These are phyloP conservation scores for Centropus unirufus DNA, from an alignment of 2,113 vertebrate genomes.

Conservation along the genomic window DNA sequence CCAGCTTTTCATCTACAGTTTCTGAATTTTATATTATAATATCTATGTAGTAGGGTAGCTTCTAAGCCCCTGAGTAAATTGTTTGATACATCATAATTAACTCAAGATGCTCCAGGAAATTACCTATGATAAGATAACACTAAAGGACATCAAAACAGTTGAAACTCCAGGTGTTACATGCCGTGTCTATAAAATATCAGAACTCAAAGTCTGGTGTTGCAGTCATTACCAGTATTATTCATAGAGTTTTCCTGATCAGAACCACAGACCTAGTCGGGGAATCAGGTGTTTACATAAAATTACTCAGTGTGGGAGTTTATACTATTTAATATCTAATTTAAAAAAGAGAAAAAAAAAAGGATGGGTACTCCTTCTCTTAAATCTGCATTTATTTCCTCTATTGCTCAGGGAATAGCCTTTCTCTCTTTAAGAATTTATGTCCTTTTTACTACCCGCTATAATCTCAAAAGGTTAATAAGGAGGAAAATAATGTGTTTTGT, in stretches of 20 bases:
- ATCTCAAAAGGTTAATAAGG: background rate
- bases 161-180: background rate
- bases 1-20: fast-evolving
- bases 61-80: background rate
- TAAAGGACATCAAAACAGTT: background rate
- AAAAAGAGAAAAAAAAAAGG: no score
- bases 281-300: background rate
- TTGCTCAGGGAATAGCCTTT: background rate
- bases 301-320: background rate
- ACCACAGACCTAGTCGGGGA: background rate
- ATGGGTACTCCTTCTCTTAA: background rate
- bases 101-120: background rate
- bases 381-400: background rate
- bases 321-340: background rate
- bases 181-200: background rate
- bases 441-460: background rate
- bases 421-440: background rate
- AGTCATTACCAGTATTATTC: background rate
- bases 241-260: background rate
- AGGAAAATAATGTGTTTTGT: background rate
- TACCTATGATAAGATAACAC: background rate
- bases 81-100: background rate
- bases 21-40: background rate
- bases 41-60: background rate
- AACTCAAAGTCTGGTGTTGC: background rate